Conservation (phyloP, 2,888 invertebrate genomes). For the Trachelus stipa region DNA sequence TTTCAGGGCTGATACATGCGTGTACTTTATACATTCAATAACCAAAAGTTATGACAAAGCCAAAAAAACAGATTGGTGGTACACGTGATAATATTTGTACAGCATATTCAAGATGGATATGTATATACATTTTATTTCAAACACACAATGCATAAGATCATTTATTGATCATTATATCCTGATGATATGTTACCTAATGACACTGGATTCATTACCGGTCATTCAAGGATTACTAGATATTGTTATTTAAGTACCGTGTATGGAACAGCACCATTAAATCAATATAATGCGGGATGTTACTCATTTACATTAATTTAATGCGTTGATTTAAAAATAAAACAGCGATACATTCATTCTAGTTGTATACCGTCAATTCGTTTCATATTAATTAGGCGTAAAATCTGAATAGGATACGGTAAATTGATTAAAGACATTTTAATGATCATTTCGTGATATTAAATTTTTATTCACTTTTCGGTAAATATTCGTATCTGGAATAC, state of each 20-base stretch:
- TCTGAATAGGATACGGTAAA: too few relatives aligned
- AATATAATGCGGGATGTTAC: background rate
- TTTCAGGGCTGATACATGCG: background rate
- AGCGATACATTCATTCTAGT: background rate
- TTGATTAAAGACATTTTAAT: too few relatives aligned
- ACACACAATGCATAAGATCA: background rate
- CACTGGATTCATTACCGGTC: background rate
- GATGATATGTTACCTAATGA: background rate
- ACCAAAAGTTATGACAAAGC: background rate
- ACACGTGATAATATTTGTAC: background rate
- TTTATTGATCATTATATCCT: background rate
- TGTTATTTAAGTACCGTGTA: background rate
- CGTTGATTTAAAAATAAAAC: background rate
- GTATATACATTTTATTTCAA: background rate
- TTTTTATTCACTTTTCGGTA: too few relatives aligned
- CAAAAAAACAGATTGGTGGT: background rate
- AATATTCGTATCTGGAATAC: too few relatives aligned
- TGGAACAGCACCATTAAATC: background rate
- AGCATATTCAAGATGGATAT: background rate
- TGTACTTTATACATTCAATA: background rate
- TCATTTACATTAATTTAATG: background rate
- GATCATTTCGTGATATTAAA: too few relatives aligned
- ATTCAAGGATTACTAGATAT: background rate
- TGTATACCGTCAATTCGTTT: background rate
- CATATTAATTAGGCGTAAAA: background rate